Percentiles rank a stretch among this genome's conserved stretches.
Conservation (phyloP, 1,140 invertebrate species). For the Drosophila nasuta region DNA sequence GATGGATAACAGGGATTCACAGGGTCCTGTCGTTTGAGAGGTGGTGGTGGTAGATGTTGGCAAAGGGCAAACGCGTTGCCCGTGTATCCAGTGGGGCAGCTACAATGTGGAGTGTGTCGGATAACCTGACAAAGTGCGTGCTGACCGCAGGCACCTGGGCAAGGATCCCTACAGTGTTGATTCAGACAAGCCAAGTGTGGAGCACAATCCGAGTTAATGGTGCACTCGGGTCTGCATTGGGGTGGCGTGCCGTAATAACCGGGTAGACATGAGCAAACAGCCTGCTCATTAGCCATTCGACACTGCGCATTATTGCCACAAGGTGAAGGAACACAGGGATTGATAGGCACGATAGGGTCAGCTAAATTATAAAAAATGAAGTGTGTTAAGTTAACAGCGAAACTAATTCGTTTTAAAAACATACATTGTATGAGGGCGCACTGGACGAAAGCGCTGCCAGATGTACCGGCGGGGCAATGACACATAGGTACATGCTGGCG, state of each 20-base stretch:
- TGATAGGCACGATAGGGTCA: slow-evolving; percentile 58
- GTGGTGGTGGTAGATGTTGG: slow-evolving; percentile 64
- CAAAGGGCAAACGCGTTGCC: slow-evolving; percentile 91
- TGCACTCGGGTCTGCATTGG: slow-evolving; percentile 88
- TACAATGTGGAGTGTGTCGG: slow-evolving; percentile 93
- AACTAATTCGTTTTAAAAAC: slow-evolving; percentile 45
- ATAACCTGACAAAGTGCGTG: slow-evolving; percentile 91
- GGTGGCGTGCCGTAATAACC: slow-evolving; percentile 88
- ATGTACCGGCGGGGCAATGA: slow-evolving; percentile 86
- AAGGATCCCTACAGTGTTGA: slow-evolving; percentile 89
- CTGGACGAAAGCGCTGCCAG: slow-evolving; percentile 91
- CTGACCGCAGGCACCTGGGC: slow-evolving; percentile 88
- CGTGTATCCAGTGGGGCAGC: slow-evolving; percentile 90
- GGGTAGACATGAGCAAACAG: slow-evolving; percentile 88
- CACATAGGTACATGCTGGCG: slow-evolving; percentile 90
- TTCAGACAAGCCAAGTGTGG: slow-evolving; percentile 89
- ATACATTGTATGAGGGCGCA: slow-evolving; percentile 85
- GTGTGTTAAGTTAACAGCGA: neutral
- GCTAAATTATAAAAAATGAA: slow-evolving; percentile 36
- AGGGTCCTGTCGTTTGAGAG: slow-evolving; percentile 63
- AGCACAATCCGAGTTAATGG: slow-evolving; percentile 88
- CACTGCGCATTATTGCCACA: slow-evolving; percentile 90
- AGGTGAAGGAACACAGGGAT: slow-evolving; percentile 90
- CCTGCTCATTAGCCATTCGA: slow-evolving; percentile 86
- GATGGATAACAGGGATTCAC: slow-evolving; percentile 88